phyloP scores from a whole-genome alignment of 1,140 invertebrate genomes.

The Belonocnema kinseyi region DNA sequence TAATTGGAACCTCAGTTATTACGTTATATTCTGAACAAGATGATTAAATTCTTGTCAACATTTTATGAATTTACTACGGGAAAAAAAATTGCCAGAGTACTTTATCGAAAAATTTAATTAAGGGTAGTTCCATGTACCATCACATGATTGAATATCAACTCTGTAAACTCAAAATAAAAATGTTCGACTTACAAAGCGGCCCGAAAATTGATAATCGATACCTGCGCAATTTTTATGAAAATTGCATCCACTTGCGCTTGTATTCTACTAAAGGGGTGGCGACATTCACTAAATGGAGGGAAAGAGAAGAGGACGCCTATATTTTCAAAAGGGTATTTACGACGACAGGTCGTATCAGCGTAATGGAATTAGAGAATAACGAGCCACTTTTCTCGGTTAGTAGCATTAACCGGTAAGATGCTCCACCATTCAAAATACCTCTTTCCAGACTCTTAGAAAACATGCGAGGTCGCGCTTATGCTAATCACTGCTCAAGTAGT shows the following conservation, averaged over 20 bases:
- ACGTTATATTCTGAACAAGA: too few relatives aligned
- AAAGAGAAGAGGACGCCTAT: background rate
- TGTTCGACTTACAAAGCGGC: background rate
- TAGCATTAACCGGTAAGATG: conserved; percentile 57
- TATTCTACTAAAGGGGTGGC: background rate
- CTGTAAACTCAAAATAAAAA: too few relatives aligned
- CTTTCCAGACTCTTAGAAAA: conserved; percentile 41
- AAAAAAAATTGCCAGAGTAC: too few relatives aligned
- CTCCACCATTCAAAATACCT: conserved; percentile 35
- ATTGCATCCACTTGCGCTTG: background rate
- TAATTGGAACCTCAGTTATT: too few relatives aligned
- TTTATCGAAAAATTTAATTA: too few relatives aligned
- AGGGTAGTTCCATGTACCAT: too few relatives aligned
- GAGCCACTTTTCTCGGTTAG: conserved; percentile 57
- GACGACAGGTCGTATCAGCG: conserved; percentile 52
- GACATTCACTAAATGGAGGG: background rate
- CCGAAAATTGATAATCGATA: conserved; percentile 11
- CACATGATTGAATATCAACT: too few relatives aligned
- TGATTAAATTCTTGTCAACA: too few relatives aligned
- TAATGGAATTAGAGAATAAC: conserved; percentile 66
- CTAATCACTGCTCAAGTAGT: conserved; percentile 32
- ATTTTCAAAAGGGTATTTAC: conserved; percentile 33
- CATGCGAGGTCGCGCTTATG: conserved; percentile 45
- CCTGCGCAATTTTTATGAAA: background rate
- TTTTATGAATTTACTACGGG: too few relatives aligned